phyloP scores from a whole-genome alignment of 2,797 vertebrate genomes.

The Brachymystax lenok region DNA sequence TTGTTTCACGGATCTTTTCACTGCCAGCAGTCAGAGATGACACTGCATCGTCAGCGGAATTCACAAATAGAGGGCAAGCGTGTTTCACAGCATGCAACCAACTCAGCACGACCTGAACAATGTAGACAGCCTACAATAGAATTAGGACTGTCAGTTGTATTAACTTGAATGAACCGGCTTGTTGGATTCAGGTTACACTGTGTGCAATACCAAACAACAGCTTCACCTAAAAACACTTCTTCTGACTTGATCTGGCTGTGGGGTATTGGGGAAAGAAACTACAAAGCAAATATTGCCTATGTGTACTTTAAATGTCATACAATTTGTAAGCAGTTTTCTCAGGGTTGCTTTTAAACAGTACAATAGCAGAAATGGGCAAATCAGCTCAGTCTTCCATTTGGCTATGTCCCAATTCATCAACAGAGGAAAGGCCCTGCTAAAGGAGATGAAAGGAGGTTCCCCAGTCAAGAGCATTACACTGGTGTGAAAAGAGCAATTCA shows the following conservation, averaged over 20 bases:
- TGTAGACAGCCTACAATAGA: too few species aligned
- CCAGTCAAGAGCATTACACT: neutral
- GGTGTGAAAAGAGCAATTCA: neutral
- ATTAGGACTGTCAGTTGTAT: neutral
- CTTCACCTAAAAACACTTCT: neutral
- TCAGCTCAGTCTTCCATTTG: slow-evolving; percentile 29
- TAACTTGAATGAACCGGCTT: neutral
- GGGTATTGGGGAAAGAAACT: slow-evolving; percentile 14
- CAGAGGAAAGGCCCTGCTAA: slow-evolving; percentile 11
- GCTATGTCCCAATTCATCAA: slow-evolving; percentile 27
- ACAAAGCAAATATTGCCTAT: slow-evolving; percentile 49
- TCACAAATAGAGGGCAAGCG: slow-evolving; percentile 44
- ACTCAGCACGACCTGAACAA: slow-evolving; percentile 31
- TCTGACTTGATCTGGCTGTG: neutral
- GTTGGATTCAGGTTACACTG: neutral
- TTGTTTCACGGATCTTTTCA: slow-evolving; percentile 36
- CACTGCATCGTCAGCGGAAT: slow-evolving; percentile 57
- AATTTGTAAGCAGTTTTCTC: slow-evolving; percentile 46
- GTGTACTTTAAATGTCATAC: slow-evolving; percentile 46
- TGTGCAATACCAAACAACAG: neutral
- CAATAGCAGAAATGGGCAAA: slow-evolving; percentile 41
- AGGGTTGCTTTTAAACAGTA: slow-evolving; percentile 45
- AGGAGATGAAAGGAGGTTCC: neutral
- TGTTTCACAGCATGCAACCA: slow-evolving; percentile 47
- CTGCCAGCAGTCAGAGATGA: slow-evolving; percentile 38